Base-by-base conservation (phyloP, 2,113 vertebrate species). In the Pachycephala philippinensis region DNA sequence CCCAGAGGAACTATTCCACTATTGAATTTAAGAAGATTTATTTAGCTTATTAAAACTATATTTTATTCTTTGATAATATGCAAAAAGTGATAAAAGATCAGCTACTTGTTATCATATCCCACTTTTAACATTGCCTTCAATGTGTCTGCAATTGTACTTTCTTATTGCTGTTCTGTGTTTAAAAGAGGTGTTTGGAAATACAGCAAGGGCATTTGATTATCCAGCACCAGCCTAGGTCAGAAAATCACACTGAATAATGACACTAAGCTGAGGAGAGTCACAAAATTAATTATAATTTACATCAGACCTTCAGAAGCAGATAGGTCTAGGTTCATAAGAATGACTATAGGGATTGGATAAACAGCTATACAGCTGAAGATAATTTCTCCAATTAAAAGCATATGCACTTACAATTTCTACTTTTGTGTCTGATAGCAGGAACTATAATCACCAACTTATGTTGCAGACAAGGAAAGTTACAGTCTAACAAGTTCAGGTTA, bases 11-110 rank as follows among this genome's bases (percentile, higher is more conserved):
- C 35, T 96, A 70, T 57, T 95, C 84, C 95, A 44, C 64, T 96
- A 59, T 7, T 91, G 72, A 94, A 97, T 81, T 93, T 80, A 93
- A 60, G 78, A 96, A 97, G 84, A 97, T 66, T 92, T 52, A 33
- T 75, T 95, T 90, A 89, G 15, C 42, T 69, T 79, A 74, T 94
- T 97, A 93, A 90, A 95, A 93, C 45, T 53, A 70, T 52, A 90
- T 96, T 75, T 96, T 93, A 59, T 93, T 90, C 72, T 96, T 94
- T 90, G 57, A 92, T 91, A 17, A 84, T 74, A 87, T 20, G 14
- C 37, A 75, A 95, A 71, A 71, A 75, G 24, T 78, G 35, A 91
- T 80, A 83, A 87, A 92, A 85, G 28, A 85, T 50, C 44, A 87
- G 50, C 39, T 70, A 80, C 71, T 91, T 95, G 33, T 35, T 49